Conservation (phyloP, 2,113 vertebrate genomes). For the Pseudopodoces humilis region DNA sequence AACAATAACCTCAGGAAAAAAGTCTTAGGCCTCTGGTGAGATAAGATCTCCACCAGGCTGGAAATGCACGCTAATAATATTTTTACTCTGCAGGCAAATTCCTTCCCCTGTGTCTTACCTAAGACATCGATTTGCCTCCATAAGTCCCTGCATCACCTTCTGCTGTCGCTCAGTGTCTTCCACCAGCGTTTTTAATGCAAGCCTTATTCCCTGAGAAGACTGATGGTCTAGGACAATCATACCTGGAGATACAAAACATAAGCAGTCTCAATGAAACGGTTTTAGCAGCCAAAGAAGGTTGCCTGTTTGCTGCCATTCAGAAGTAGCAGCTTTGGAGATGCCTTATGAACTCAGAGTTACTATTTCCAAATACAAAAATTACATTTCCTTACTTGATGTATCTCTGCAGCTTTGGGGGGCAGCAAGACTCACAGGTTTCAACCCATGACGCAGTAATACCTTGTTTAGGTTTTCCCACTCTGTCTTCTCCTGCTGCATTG, state of each 20-base stretch:
- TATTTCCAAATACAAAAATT: background rate
- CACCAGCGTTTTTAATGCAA: constrained; percentile 79
- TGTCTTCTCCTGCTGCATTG: constrained; percentile 71
- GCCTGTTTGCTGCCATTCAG: background rate
- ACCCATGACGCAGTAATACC: constrained; percentile 77
- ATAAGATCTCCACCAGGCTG: background rate
- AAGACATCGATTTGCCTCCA: constrained; percentile 81
- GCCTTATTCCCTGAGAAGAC: constrained; percentile 76
- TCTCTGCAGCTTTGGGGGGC: constrained; percentile 70
- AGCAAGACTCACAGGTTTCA: constrained; percentile 78
- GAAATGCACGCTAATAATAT: background rate
- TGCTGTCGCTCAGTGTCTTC: constrained; percentile 82
- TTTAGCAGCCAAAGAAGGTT: background rate
- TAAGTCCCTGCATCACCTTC: constrained; percentile 82
- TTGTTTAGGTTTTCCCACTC: constrained; percentile 85
- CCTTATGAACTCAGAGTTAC: background rate
- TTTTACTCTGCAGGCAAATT: background rate
- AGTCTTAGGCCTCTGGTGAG: background rate
- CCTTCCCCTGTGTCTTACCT: constrained; percentile 72
- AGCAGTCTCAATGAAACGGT: background rate
- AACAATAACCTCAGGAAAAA: background rate
- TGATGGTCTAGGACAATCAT: constrained; percentile 80
- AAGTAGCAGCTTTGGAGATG: background rate
- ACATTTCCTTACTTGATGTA: constrained; percentile 72
- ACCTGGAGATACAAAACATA: constrained; percentile 65